Evolutionary conservation across 2,888 invertebrate genomes (phyloP).

Genomic region (Tachystola acroxantha): DNA sequence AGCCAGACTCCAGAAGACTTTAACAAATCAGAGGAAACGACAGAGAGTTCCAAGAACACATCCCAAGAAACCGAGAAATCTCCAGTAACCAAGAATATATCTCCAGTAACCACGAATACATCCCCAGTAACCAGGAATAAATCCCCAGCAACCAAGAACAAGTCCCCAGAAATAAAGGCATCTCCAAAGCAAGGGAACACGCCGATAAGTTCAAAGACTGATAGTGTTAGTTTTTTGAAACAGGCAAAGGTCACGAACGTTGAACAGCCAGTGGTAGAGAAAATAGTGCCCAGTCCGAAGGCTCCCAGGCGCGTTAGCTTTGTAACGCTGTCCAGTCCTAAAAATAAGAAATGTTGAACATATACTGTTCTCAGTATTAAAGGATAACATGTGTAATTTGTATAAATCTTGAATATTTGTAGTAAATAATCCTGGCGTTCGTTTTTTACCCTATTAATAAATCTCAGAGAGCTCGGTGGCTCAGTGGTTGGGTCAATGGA

Average conservation of each 20-base stretch:
- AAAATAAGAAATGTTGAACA: conserved; percentile 71
- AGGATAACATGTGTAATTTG: no score
- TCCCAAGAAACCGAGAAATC: conserved; percentile 6
- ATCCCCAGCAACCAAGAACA: conserved; percentile 13
- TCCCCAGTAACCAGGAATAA: conserved; percentile 12
- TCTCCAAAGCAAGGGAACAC: conserved; percentile 14
- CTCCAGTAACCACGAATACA: conserved; percentile 10
- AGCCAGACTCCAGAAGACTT: conserved; percentile 19
- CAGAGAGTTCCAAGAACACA: conserved; percentile 11
- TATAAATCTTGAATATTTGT: no score
- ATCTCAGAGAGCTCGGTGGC: no score
- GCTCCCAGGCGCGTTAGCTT: conserved; percentile 84
- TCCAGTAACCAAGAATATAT: conserved; percentile 5
- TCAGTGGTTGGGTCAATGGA: no score
- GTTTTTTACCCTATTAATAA: no score
- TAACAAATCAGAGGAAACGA: no score
- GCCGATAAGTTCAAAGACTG: conserved; percentile 13
- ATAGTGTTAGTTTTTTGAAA: conserved; percentile 38
- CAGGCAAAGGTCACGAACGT: conserved; percentile 59
- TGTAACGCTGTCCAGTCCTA: conserved; percentile 88
- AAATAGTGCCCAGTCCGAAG: conserved; percentile 57
- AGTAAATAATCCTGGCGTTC: no score
- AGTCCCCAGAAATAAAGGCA: conserved; percentile 13
- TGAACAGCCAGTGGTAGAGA: conserved; percentile 31
- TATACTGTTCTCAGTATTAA: no score